Base-by-base conservation (phyloP, 2,888 invertebrate species). In the Cotesia congregata region DNA sequence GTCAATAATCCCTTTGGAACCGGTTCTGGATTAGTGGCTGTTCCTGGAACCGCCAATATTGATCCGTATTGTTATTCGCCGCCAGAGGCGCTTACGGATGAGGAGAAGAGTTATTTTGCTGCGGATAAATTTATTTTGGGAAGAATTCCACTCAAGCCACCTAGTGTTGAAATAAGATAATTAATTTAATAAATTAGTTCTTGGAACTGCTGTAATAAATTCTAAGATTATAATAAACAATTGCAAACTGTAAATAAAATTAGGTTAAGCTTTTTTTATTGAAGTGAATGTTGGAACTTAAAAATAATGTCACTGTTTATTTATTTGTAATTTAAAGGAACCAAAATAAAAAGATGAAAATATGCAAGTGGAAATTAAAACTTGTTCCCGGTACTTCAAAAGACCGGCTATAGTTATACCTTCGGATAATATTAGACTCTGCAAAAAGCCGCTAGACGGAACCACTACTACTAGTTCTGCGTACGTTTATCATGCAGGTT, bases 141-240 rank as follows among this genome's bases (percentile, higher is more conserved):
- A 0, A 86, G 86, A 67, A 86, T 89, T 72, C 89, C 89, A 0
- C 17, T 87, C 0, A 85, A 84, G 76, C 85, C 89, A 15, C 89
- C 89, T 6, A 85, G 86, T 2, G 86, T 86, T 80, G 88, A 86
- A 59, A 75, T 88, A 12, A 83, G 85, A 41, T 88, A 77, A 85
- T 12, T 62, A 12, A 12, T 7, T 50, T 7, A 50, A 50, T 50
- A 50, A 12, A 3, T 1, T 50, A 4, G 12, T 12, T 12, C 50
- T 50, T 50, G 7, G 7, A 12, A 50, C 12, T 2, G 2, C 7
- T 50, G 12, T 50, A 50, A 50, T 12, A 3, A 50, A 50, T 0
- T 50, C 3, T 12, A 12, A 30, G 3, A 3, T 30, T 30, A 30
- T 3, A 30, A 30, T 30, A 30, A 30, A 30, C 30, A 30, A 30